Percentiles rank a stretch among this genome's conserved stretches.
Evolutionary conservation across 2,888 invertebrate species (phyloP).

Genomic region (Drosophila cognata): DNA sequence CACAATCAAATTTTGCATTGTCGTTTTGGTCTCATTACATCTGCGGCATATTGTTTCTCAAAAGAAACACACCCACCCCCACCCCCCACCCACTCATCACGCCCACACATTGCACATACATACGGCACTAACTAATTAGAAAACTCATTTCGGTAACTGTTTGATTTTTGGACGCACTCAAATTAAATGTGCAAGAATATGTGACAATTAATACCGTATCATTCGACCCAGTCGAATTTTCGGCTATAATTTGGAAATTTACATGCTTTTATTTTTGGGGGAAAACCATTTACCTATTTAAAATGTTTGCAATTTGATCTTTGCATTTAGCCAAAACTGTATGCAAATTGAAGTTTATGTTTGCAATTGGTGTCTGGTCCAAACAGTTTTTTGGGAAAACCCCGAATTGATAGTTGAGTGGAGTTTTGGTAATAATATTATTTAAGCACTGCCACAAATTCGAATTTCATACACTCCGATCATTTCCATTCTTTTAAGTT

Average conservation of each 20-base stretch:
- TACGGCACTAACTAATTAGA: background rate
- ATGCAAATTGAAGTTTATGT: background rate
- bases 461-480: background rate
- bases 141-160: background rate
- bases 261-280: background rate
- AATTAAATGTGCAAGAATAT: background rate
- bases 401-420: background rate
- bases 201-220: background rate
- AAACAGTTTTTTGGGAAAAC: background rate
- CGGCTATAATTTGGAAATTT: background rate
- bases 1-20: background rate
- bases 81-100: background rate
- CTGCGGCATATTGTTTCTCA: conserved; percentile 1
- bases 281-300: background rate
- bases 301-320: background rate
- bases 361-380: background rate
- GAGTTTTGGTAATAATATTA: background rate
- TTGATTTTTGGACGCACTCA: background rate
- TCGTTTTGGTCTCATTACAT: conserved; percentile 18
- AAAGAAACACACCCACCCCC: background rate
- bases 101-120: background rate
- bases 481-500: background rate
- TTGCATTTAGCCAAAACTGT: background rate
- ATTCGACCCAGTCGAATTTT: background rate
- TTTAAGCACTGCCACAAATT: background rate